Conservation (phyloP, 2,888 invertebrate species). For the Dione juno region DNA sequence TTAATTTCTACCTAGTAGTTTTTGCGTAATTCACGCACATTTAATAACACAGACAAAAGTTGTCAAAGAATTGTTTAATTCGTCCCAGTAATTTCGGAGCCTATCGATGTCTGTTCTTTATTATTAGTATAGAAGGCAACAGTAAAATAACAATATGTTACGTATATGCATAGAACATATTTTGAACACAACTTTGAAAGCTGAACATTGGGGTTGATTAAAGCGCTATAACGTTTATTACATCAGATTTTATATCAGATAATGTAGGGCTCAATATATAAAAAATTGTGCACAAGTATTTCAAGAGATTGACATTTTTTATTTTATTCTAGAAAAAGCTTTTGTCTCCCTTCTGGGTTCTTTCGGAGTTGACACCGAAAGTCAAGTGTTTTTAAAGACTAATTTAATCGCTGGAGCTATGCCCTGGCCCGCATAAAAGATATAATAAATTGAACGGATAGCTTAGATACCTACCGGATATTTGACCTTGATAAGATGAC, state of each 20-base stretch:
- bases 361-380: conserved; percentile 30
- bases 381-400: conserved; percentile 38
- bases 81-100: too few species aligned
- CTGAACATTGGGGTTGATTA: background rate
- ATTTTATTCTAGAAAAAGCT: conserved; percentile 19
- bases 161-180: background rate
- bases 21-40: too few species aligned
- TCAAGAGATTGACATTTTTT: conserved; percentile 11
- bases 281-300: background rate
- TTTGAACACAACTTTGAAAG: background rate
- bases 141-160: background rate
- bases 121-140: too few species aligned
- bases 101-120: too few species aligned
- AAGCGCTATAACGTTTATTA: conserved; percentile 6
- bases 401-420: conserved; percentile 37
- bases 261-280: background rate
- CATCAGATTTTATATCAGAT: background rate
- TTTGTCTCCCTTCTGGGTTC: conserved; percentile 24
- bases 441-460: conserved; percentile 34
- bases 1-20: too few species aligned
- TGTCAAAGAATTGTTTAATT: too few species aligned
- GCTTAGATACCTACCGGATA: conserved; percentile 30
- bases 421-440: conserved; percentile 32
- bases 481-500: conserved; percentile 30
- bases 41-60: too few species aligned